A percentile compares a stretch with the other conserved stretches of the same genome.
Evolutionary conservation across 2,888 invertebrate genomes (phyloP).

Genomic region (Xanthorhoe designata): DNA sequence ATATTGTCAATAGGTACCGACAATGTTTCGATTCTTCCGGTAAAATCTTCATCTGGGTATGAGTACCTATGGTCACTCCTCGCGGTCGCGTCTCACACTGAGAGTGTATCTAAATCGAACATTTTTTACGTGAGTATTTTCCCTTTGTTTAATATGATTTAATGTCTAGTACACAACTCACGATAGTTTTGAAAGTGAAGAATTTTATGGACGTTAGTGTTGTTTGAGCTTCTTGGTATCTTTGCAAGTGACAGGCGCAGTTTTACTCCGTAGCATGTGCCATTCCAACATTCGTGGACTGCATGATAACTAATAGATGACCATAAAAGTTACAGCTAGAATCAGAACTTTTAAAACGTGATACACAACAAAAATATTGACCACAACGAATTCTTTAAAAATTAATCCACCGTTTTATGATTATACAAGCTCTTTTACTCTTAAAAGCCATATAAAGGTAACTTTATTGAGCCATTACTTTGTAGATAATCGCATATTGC

Average conservation of each 20-base stretch:
- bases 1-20: too few relatives aligned
- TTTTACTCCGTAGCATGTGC: conserved; percentile 2
- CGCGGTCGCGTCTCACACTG: too few relatives aligned
- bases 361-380: conserved; percentile 49
- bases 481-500: conserved; percentile 52
- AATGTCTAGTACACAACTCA: too few relatives aligned
- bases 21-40: too few relatives aligned
- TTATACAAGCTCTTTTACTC: conserved; percentile 49
- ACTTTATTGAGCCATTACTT: conserved; percentile 56
- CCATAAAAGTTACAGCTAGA: conserved; percentile 39
- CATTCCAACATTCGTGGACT: conserved; percentile 6
- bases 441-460: conserved; percentile 52
- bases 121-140: too few relatives aligned
- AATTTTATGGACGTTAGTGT: not conserved
- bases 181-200: too few relatives aligned
- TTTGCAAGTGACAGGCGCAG: not conserved
- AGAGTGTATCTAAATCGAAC: too few relatives aligned
- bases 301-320: conserved; percentile 31
- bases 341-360: conserved; percentile 37
- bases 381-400: conserved; percentile 49
- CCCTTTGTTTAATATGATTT: too few relatives aligned
- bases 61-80: too few relatives aligned
- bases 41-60: too few relatives aligned
- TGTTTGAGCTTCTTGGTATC: not conserved
- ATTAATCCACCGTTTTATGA: conserved; percentile 49